phyloP scores from a whole-genome alignment of 2,888 invertebrate species.

The Isotomurus palustris region DNA sequence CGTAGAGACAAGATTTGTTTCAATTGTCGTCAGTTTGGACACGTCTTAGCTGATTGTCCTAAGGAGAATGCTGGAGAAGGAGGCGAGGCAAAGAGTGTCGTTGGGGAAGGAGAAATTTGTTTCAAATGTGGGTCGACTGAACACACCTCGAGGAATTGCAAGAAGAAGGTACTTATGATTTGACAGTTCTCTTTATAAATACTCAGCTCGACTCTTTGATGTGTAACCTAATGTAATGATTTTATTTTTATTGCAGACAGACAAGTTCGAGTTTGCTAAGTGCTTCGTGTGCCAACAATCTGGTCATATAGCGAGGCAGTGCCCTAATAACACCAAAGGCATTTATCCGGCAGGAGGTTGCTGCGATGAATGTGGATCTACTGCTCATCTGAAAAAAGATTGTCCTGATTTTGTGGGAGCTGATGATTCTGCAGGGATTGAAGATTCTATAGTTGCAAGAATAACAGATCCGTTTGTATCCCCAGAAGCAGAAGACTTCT shows the following conservation, averaged over 20 bases:
- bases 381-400: slow-evolving; percentile 76
- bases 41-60: slow-evolving; percentile 76
- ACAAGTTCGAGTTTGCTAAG: slow-evolving; percentile 72
- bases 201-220: background rate
- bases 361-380: slow-evolving; percentile 79
- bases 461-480: slow-evolving; percentile 34
- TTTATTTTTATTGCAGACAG: slow-evolving; percentile 48
- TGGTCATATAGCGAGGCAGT: slow-evolving; percentile 82
- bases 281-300: slow-evolving; percentile 84
- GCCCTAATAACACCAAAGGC: slow-evolving; percentile 81
- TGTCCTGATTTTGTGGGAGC: slow-evolving; percentile 57
- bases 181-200: background rate
- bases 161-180: slow-evolving; percentile 27
- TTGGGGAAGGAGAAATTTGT: slow-evolving; percentile 60
- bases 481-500: slow-evolving; percentile 35
- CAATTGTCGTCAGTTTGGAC: slow-evolving; percentile 61
- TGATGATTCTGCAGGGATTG: slow-evolving; percentile 7
- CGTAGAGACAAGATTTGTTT: slow-evolving; percentile 62
- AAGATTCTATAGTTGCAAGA: slow-evolving; percentile 22
- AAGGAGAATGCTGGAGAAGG: slow-evolving; percentile 48
- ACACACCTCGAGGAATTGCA: slow-evolving; percentile 60
- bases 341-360: slow-evolving; percentile 77
- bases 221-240: background rate
- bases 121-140: slow-evolving; percentile 88
- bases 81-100: background rate